Evolutionary conservation across 2,888 invertebrate species (phyloP), one percentile per base, ranked within the genome.

Genomic region (Lamproptera curius): DNA sequence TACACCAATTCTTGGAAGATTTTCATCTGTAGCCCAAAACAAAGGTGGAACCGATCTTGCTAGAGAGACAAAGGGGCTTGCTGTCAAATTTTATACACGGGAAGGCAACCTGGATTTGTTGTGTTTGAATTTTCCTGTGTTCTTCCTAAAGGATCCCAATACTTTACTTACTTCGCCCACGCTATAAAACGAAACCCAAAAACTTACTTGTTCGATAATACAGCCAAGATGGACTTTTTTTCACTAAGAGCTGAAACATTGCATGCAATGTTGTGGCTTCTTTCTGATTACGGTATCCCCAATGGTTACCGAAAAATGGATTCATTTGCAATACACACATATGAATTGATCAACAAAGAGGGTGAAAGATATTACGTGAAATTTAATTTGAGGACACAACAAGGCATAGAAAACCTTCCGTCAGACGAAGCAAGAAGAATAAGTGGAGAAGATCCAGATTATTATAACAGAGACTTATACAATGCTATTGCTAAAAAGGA

Each of bases 161-260:
- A 73, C 93, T 36, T 98, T 76, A 92, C 94, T 8, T 92, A 92
- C 60, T 94, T 97, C 66, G 93, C 95, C 57, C 97, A 96, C 70
- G 93, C 95, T 0, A 95, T 97, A 67, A 97, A 96, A 77, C 90
- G 97, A 60, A 98, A 98, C 75, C 98, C 98, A 0, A 92, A 89
- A 35, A 95, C 95, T 0, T 92, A 93, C 62, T 79, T 96, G 11
- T 93, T 94, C 76, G 97, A 97, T 76, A 77, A 91, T 0, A 94
- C 95, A 58, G 92, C 93, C 92, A 92, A 93, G 64, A 97, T 96
- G 95, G 97, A 98, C 72, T 96, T 97, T 62, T 86, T 95, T 44
- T 91, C 93, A 0, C 84, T 95, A 26, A 89, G 94, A 31, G 95
- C 97, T 0, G 95, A 96, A 74, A 88, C 92, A 0, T 89, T 92